A percentile compares a stretch with the other conserved stretches of the same genome.
Conservation (phyloP, 30 jellyfish, hydroid and myxozoan species). For the Pelagia noctiluca region DNA sequence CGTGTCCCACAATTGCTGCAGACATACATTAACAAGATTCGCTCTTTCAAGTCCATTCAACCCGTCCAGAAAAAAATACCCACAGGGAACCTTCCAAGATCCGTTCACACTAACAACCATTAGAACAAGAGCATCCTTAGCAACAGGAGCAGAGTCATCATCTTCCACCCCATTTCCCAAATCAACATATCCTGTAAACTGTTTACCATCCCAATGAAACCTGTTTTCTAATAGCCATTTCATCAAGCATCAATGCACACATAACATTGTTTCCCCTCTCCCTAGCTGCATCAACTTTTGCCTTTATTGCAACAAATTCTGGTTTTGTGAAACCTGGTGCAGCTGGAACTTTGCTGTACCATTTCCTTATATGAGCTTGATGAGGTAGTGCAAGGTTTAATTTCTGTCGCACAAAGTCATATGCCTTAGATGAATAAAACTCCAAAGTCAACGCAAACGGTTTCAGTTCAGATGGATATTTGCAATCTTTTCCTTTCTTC, state of each 20-base stretch:
- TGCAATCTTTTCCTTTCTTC: constrained; percentile 45
- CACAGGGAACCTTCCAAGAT: constrained; percentile 62
- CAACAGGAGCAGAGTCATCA: constrained; percentile 33
- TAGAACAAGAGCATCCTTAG: too few species aligned
- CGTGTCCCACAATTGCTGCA: constrained; percentile 24
- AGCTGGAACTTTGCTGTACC: constrained; percentile 64
- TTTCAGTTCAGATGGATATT: constrained; percentile 19
- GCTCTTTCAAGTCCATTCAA: constrained; percentile 67
- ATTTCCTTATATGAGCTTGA: constrained; percentile 43
- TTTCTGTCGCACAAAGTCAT: constrained; percentile 46
- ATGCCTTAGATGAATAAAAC: constrained; percentile 62
- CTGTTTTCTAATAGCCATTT: constrained; percentile 48
- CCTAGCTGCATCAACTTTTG: constrained; percentile 17
- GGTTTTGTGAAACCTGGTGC: constrained; percentile 68
- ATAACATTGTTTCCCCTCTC: not conserved
- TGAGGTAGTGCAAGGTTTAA: constrained; percentile 48
- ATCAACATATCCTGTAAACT: constrained; percentile 53
- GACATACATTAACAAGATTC: constrained; percentile 43
- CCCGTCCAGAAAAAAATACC: constrained; percentile 59
- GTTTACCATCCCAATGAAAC: constrained; percentile 58
- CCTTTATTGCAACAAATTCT: constrained; percentile 33
- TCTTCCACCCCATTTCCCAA: constrained; percentile 56
- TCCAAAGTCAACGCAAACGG: constrained; percentile 51
- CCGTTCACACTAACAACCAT: constrained; percentile 58
- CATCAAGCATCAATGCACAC: constrained; percentile 39